phyloP scores from a whole-genome alignment of 2,113 vertebrate genomes.

The Gallinago undulata region DNA sequence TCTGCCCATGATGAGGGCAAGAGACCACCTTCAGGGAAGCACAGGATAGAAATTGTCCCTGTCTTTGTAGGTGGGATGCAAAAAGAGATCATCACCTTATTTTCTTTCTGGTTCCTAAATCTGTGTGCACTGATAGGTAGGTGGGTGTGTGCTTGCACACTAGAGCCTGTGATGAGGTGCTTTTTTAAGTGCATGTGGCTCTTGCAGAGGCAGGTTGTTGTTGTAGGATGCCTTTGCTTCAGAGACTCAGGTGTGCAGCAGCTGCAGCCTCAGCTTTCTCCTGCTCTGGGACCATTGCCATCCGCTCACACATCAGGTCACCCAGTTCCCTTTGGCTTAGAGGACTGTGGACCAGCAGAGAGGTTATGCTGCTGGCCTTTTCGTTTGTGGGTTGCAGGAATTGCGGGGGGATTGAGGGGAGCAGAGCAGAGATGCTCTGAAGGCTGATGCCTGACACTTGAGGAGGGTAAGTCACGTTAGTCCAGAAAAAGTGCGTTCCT shows the following conservation, averaged over 20 bases:
- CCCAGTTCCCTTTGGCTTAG: background rate
- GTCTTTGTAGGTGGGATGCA: background rate
- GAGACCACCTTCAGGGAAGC: background rate
- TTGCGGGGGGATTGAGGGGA: background rate
- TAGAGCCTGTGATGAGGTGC: background rate
- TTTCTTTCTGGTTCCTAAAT: background rate
- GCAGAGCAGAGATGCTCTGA: background rate
- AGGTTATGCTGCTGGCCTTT: background rate
- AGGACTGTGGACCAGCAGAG: background rate
- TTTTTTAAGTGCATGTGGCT: background rate
- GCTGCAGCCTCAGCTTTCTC: background rate
- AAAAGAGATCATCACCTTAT: background rate
- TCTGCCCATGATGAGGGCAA: background rate
- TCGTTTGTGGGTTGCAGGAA: background rate
- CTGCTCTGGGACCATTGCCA: background rate
- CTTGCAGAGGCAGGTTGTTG: background rate
- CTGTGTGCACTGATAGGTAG: background rate
- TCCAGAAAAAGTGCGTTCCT: background rate
- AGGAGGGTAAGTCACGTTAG: background rate
- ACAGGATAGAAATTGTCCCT: background rate
- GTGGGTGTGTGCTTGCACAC: background rate
- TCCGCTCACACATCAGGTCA: background rate
- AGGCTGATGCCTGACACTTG: background rate
- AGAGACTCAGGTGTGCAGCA: fast-evolving
- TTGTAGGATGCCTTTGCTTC: background rate